Percentiles rank a stretch among this genome's conserved stretches.
Evolutionary conservation across 1,140 invertebrate species (phyloP).

Genomic region (Caerostris darwini): DNA sequence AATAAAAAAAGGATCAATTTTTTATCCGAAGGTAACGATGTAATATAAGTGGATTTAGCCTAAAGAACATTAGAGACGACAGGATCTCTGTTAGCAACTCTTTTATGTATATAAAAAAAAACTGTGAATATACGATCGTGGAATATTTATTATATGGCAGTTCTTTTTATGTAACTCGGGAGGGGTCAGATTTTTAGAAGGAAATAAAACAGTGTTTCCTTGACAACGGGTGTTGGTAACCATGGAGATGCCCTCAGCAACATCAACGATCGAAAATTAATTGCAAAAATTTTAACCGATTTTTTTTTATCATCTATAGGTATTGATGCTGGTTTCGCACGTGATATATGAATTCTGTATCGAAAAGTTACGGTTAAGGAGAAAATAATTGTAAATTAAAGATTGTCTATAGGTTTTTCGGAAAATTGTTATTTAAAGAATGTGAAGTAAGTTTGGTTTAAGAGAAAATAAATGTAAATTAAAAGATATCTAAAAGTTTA

Average conservation of each 20-base stretch:
- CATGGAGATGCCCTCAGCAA: slow-evolving; percentile 9
- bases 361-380: neutral
- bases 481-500: no score
- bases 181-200: slow-evolving; percentile 38
- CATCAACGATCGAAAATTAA: slow-evolving; percentile 47
- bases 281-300: slow-evolving; percentile 54
- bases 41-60: neutral
- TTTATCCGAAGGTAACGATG: neutral
- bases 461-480: no score
- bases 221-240: slow-evolving; percentile 18
- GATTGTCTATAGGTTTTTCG: neutral
- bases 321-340: neutral
- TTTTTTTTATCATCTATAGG: neutral
- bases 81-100: neutral
- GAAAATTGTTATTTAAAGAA: neutral
- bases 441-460: no score
- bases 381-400: neutral
- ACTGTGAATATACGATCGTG: neutral
- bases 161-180: slow-evolving; percentile 26
- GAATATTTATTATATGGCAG: slow-evolving; percentile 23
- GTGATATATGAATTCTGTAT: neutral
- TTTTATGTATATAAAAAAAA: neutral
- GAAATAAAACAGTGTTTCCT: slow-evolving; percentile 49
- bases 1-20: neutral
- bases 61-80: neutral